These are phyloP conservation scores for Lasioglossum villosulum DNA, from an alignment of 2,888 invertebrate species.

Conservation along the genomic window DNA sequence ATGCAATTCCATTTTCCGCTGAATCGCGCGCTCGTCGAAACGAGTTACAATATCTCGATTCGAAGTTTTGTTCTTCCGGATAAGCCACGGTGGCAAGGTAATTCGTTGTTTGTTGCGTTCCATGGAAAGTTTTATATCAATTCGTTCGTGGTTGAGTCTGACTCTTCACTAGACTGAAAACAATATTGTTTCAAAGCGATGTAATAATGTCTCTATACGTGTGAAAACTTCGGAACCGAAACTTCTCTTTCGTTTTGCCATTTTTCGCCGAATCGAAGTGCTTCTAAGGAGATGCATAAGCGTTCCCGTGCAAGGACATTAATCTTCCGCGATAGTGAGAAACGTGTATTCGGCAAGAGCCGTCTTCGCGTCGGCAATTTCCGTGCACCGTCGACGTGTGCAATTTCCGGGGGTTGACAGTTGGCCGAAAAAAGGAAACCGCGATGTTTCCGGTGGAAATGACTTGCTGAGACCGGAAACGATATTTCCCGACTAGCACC, in stretches of 20 bases:
- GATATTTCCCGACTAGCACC: slow-evolving; percentile 16
- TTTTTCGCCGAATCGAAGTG: neutral
- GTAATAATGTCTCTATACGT: too few relatives aligned
- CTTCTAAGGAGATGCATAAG: neutral
- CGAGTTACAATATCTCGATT: neutral
- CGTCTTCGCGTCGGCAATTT: slow-evolving; percentile 31
- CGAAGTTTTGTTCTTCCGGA: neutral
- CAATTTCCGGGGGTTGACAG: slow-evolving; percentile 40
- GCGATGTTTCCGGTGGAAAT: slow-evolving; percentile 27
- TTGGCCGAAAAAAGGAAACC: slow-evolving; percentile 28
- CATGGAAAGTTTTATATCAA: neutral
- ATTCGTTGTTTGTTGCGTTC: neutral
- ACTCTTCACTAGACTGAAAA: neutral
- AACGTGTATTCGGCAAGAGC: neutral
- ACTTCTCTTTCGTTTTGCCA: too few relatives aligned
- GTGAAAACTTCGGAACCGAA: too few relatives aligned
- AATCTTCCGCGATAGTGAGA: slow-evolving; percentile 6
- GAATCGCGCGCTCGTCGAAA: neutral
- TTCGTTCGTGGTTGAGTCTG: neutral
- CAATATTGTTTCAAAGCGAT: neutral
- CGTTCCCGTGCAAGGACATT: neutral
- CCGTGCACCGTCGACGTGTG: slow-evolving; percentile 19
- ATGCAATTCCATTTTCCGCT: neutral
- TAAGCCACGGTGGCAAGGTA: neutral
- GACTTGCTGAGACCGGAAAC: slow-evolving; percentile 4